These are phyloP conservation scores for Turdus rufiventris DNA, from an alignment of 2,113 vertebrate species.

Conservation along the genomic window DNA sequence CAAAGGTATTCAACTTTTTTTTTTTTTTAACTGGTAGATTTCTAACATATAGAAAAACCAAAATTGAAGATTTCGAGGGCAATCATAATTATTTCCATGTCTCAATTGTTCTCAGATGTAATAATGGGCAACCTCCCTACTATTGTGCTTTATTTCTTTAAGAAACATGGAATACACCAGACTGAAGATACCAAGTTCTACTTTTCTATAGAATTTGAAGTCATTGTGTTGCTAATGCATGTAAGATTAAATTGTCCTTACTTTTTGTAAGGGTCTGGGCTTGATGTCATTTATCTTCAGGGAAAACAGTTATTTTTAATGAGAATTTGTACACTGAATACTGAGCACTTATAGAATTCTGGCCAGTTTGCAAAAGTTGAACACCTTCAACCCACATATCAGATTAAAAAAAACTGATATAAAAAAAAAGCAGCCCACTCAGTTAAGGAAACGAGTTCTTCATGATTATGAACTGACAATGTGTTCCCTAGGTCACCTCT, in stretches of 20 bases:
- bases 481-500: neutral
- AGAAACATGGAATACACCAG: neutral
- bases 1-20: neutral
- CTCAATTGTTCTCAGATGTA: neutral
- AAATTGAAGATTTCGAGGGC: neutral
- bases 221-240: fast-evolving
- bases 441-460: neutral
- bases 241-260: neutral
- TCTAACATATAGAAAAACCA: neutral
- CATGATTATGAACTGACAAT: neutral
- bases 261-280: neutral
- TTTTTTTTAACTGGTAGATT: neutral
- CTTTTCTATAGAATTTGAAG: neutral
- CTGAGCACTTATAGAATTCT: neutral
- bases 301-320: neutral
- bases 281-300: neutral
- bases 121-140: neutral
- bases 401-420: neutral
- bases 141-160: neutral
- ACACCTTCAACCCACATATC: neutral
- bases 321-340: neutral
- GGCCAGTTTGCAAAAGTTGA: neutral
- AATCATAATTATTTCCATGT: neutral
- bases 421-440: neutral
- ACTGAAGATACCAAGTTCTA: neutral